Percentiles rank a stretch among this genome's conserved stretches.
phyloP scores from a whole-genome alignment of 2,888 invertebrate species.

The Orthosia cruda region DNA sequence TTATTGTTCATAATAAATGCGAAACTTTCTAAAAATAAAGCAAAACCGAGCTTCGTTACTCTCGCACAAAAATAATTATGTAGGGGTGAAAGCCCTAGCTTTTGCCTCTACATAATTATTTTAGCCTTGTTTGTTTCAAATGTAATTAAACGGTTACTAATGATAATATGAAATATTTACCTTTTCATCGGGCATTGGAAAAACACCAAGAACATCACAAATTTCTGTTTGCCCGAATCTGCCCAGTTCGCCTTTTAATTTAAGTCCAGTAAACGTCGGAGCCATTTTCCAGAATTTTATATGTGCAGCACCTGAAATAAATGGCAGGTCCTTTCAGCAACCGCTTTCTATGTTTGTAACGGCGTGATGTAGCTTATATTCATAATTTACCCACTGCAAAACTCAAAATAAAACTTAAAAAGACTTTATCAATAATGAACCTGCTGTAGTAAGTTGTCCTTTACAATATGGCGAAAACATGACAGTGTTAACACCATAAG shows the following conservation, averaged over 20 bases:
- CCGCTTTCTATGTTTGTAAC: background rate
- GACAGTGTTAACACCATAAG: slow-evolving; percentile 95
- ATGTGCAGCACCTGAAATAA: slow-evolving; percentile 93
- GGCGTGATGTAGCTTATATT: background rate
- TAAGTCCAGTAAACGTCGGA: slow-evolving; percentile 97
- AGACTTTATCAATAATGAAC: slow-evolving; percentile 79
- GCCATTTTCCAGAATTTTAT: slow-evolving; percentile 99
- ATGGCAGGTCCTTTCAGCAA: background rate
- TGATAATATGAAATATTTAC: slow-evolving; percentile 72
- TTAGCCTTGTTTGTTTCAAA: background rate
- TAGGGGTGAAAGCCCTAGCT: no score
- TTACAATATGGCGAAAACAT: slow-evolving; percentile 96
- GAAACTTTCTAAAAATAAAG: background rate
- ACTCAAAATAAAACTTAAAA: background rate
- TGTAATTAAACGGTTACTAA: background rate
- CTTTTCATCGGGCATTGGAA: slow-evolving; percentile 97
- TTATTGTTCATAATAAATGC: background rate
- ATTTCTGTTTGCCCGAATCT: slow-evolving; percentile 98
- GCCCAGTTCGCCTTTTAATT: slow-evolving; percentile 97
- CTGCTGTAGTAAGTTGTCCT: slow-evolving; percentile 95
- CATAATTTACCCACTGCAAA: background rate
- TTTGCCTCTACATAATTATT: background rate
- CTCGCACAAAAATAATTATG: background rate
- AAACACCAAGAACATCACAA: slow-evolving; percentile 96
- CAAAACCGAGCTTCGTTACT: background rate